phyloP scores from a whole-genome alignment of 2,888 invertebrate genomes.

The Scaptodrosophila latifasciaeformis region DNA sequence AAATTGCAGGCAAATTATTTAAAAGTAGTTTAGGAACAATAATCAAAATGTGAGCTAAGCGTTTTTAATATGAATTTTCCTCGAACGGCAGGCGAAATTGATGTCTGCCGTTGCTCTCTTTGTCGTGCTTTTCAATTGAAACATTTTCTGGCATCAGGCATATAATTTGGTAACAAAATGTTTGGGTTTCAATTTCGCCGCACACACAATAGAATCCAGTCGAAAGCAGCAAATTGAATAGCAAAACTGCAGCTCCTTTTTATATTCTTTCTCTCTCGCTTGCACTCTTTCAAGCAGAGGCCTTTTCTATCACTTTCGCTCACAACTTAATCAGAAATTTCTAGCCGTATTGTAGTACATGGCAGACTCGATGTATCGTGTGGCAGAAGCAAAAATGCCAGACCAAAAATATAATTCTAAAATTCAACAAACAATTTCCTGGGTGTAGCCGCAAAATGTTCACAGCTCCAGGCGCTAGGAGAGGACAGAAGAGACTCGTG shows the following conservation, averaged over 20 bases:
- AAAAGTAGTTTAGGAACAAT: no score
- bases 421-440: slow-evolving; percentile 41
- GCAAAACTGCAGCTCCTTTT: slow-evolving; percentile 4
- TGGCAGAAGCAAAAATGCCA: background rate
- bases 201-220: background rate
- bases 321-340: slow-evolving; percentile 35
- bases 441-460: slow-evolving; percentile 36
- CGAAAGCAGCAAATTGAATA: background rate
- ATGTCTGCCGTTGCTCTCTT: no score
- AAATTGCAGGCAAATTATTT: no score
- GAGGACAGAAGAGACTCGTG: background rate
- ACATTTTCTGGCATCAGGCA: slow-evolving; percentile 17
- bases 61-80: no score
- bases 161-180: slow-evolving; percentile 26
- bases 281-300: no score
- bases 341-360: no score
- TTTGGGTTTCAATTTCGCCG: slow-evolving; percentile 29
- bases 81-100: no score
- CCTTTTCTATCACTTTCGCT: slow-evolving; percentile 19
- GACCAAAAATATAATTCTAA: slow-evolving; percentile 27
- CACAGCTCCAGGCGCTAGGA: background rate
- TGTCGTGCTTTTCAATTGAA: no score
- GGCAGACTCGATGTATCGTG: background rate
- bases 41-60: no score
- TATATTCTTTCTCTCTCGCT: no score